phyloP scores from a whole-genome alignment of 1,140 invertebrate genomes.

The Sycobia sp. region DNA sequence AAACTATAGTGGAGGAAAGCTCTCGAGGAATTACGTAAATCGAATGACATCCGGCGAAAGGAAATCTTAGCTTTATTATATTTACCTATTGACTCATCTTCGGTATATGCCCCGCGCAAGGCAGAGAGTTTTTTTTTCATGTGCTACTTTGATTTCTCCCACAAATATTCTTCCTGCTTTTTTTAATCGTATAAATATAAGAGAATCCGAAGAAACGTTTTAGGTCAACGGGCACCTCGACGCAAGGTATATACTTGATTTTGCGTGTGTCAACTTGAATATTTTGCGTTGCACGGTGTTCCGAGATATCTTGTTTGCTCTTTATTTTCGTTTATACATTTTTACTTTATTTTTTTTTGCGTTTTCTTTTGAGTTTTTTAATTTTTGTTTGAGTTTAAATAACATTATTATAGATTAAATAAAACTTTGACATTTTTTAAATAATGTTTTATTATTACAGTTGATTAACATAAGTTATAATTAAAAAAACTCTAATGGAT shows the following conservation, averaged over 20 bases:
- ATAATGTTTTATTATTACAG: conserved; percentile 21
- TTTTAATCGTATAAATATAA: too few relatives aligned
- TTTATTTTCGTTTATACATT: neutral
- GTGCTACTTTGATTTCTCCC: too few relatives aligned
- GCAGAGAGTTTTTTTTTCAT: too few relatives aligned
- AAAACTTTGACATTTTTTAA: conserved; percentile 15
- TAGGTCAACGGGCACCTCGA: too few relatives aligned
- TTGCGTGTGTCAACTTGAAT: conserved; percentile 18
- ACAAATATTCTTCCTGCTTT: too few relatives aligned
- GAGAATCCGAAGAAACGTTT: too few relatives aligned
- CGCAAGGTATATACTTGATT: conserved; percentile 19
- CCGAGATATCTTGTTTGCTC: conserved; percentile 20
- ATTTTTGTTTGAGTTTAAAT: conserved; percentile 26
- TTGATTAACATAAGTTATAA: conserved; percentile 27
- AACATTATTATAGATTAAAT: conserved; percentile 23
- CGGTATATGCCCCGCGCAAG: too few relatives aligned
- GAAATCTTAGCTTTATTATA: too few relatives aligned
- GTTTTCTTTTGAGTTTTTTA: conserved; percentile 22
- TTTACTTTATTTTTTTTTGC: conserved; percentile 13
- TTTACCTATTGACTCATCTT: too few relatives aligned
- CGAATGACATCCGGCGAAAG: too few relatives aligned
- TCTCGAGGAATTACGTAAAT: too few relatives aligned
- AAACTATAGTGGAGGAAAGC: too few relatives aligned
- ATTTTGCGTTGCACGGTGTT: conserved; percentile 28
- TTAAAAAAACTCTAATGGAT: conserved; percentile 26